Conservation (phyloP, 2,797 vertebrate species). For the Syngnathus rostellatus region DNA sequence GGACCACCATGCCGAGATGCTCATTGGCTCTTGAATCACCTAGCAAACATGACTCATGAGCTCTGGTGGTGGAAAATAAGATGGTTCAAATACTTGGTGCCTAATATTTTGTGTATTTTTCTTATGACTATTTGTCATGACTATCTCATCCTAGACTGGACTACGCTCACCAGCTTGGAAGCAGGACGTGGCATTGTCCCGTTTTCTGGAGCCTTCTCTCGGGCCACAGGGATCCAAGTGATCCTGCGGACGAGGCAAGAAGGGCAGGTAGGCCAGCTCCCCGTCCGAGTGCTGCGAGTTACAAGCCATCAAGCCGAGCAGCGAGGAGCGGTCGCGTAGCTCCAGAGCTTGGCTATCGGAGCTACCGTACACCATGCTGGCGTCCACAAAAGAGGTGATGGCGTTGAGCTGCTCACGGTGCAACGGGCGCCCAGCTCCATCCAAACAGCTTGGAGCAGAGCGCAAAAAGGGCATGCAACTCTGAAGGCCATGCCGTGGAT, state of each 20-base stretch:
- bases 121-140: too few species aligned
- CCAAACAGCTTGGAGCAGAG: slow-evolving; percentile 72
- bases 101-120: too few species aligned
- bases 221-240: slow-evolving; percentile 69
- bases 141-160: too few species aligned
- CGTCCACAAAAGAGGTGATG: slow-evolving; percentile 75
- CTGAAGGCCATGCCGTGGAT: slow-evolving; percentile 67
- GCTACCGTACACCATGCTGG: slow-evolving; percentile 77
- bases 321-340: slow-evolving; percentile 63
- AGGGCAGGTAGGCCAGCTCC: slow-evolving; percentile 67
- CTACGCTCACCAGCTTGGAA: slow-evolving; percentile 66
- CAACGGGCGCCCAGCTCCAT: slow-evolving; percentile 26
- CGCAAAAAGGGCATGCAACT: slow-evolving; percentile 84
- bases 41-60: slow-evolving; percentile 25
- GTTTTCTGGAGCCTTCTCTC: slow-evolving; percentile 35
- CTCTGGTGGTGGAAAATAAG: not conserved
- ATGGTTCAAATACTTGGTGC: not conserved
- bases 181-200: slow-evolving; percentile 63
- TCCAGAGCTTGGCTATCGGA: slow-evolving; percentile 45
- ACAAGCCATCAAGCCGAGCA: slow-evolving; percentile 58
- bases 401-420: slow-evolving; percentile 74
- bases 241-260: slow-evolving; percentile 56
- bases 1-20: slow-evolving; percentile 71
- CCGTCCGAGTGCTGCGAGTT: slow-evolving; percentile 64
- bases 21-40: slow-evolving; percentile 74